Conservation (phyloP, 2,888 invertebrate species). For the Drosophila macrospina region DNA sequence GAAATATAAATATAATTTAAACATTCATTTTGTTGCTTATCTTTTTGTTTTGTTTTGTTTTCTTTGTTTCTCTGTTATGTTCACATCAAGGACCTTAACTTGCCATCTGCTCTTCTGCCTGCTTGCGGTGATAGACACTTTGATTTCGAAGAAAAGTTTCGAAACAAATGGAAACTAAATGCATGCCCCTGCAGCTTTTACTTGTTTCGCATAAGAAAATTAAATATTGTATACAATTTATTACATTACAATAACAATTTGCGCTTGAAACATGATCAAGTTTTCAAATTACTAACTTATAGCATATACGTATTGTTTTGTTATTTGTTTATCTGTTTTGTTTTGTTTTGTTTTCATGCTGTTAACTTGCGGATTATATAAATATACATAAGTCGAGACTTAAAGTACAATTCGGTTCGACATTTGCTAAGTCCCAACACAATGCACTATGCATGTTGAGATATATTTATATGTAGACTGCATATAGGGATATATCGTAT, state of each 20-base stretch:
- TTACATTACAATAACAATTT: conserved; percentile 71
- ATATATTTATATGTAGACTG: conserved; percentile 8
- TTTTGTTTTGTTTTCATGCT: conserved; percentile 24
- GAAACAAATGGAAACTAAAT: conserved; percentile 58
- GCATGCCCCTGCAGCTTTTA: conserved; percentile 46
- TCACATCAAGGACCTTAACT: conserved; percentile 18
- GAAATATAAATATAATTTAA: conserved; percentile 75
- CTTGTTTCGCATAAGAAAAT: conserved; percentile 38
- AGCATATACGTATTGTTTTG: conserved; percentile 11
- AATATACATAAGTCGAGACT: conserved; percentile 20
- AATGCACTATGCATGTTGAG: conserved; percentile 17
- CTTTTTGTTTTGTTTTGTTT: conserved; percentile 36
- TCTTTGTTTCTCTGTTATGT: conserved; percentile 21
- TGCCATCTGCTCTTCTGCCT: conserved; percentile 19
- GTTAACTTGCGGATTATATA: conserved; percentile 28
- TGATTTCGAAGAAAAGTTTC: conserved; percentile 33
- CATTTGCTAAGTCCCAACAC: conserved; percentile 24
- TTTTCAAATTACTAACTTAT: conserved; percentile 49
- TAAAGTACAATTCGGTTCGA: conserved; percentile 26
- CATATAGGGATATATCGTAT: conserved; percentile 21
- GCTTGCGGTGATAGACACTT: conserved; percentile 58
- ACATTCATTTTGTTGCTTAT: conserved; percentile 47
- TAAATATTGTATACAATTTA: conserved; percentile 48
- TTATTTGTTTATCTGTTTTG: too few relatives aligned
- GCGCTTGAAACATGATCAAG: conserved; percentile 64